Percentiles rank a stretch among this genome's conserved stretches.
Evolutionary conservation across 2,113 vertebrate genomes (phyloP).

Genomic region (Nothobranchius kuhntae): DNA sequence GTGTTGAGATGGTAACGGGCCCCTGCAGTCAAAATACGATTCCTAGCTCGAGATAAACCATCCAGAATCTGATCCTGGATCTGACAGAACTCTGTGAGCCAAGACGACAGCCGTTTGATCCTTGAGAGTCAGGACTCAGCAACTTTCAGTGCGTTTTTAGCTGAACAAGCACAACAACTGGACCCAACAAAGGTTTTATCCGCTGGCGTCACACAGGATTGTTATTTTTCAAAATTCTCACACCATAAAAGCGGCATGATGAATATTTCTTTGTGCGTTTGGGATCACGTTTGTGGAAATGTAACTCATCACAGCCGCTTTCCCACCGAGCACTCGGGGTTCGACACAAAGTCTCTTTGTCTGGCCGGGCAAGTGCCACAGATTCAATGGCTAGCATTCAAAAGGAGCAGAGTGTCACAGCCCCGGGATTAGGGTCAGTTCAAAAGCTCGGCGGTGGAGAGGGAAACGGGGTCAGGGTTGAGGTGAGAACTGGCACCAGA

Average conservation of each 20-base stretch:
- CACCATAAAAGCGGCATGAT: neutral
- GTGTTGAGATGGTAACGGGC: neutral
- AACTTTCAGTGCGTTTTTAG: neutral
- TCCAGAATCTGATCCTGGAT: neutral
- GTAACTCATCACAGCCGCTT: slow-evolving; percentile 51
- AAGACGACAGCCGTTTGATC: neutral
- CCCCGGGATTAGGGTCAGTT: slow-evolving; percentile 67
- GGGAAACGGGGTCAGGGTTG: slow-evolving; percentile 55
- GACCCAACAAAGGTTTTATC: neutral
- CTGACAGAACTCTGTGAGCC: neutral
- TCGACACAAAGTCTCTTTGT: slow-evolving; percentile 72
- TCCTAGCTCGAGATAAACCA: neutral
- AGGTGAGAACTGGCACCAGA: slow-evolving; percentile 41
- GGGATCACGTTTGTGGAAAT: slow-evolving; percentile 31
- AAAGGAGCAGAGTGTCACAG: slow-evolving; percentile 58
- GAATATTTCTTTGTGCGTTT: neutral
- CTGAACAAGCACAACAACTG: neutral
- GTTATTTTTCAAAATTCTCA: neutral
- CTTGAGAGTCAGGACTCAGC: neutral
- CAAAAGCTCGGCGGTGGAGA: slow-evolving; percentile 59
- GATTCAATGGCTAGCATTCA: slow-evolving; percentile 63
- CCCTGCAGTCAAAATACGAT: neutral
- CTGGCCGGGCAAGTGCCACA: slow-evolving; percentile 45
- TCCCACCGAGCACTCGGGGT: slow-evolving; percentile 52
- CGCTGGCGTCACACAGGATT: neutral